Evolutionary conservation across 2,888 invertebrate species (phyloP), one percentile per base, ranked within the genome.

Genomic region (Elgonia sp.): DNA sequence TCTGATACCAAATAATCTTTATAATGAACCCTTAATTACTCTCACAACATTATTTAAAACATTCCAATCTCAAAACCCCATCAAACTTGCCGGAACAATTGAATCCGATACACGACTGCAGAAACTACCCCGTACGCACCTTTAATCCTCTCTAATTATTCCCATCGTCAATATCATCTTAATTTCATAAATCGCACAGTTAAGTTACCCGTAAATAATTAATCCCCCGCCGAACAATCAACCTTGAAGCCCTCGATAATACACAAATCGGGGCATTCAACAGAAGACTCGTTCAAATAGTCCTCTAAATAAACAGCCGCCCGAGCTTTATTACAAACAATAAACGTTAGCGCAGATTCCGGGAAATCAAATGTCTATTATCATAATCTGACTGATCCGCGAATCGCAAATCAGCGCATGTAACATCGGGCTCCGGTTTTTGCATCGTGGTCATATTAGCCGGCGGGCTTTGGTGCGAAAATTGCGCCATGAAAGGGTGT

Each of bases 301-400:
- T 46, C 8, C 65, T 53, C 62, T 21, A 40, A 60, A 69, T 65
- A 80, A 80, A 80, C 79, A 80, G 6, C 63, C 12, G 63, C 0
- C 12, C 9, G 40, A 39, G 50, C 57, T 83, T 83, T 83, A 83
- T 83, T 75, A 16, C 75, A 57, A 75, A 37, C 57, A 42, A 75
- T 83, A 83, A 83, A 65, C 75, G 53, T 57, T 46, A 40, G 37
- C 50, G 62, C 21, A 8, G 37, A 9, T 18, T 29, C 79, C 20
- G 40, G 55, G 8, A 60, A 80, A 84, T 84, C 83, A 53, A 84
- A 84, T 62, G 29, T 84, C 83, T 60, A 84, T 84, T 76, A 84
- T 84, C 46, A 76, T 84, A 84, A 76, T 84, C 60, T 18, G 37
- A 53, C 46, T 72, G 20, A 40, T 42, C 50, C 29, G 37, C 65